Conservation (phyloP, 2,113 vertebrate species). For the Dromaius novaehollandiae region DNA sequence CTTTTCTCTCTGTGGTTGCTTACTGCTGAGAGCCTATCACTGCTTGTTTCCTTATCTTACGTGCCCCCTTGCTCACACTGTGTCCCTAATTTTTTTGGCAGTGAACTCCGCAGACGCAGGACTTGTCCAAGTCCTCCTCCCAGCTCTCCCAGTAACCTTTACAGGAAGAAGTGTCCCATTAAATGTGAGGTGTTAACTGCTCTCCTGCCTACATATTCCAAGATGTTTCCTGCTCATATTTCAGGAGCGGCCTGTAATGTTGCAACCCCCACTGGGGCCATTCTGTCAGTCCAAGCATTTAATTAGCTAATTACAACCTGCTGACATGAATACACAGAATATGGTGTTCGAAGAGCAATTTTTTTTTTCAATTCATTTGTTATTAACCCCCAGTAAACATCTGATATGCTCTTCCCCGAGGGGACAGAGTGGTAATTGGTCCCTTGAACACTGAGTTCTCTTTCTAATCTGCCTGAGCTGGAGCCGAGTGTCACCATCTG, state of each 20-base stretch:
- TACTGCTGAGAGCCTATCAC: neutral
- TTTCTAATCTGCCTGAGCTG: conserved; percentile 72
- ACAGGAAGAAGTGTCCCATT: conserved; percentile 58
- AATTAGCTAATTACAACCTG: conserved; percentile 81
- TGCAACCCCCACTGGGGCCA: conserved; percentile 61
- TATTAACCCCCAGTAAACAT: conserved; percentile 74
- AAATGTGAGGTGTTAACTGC: conserved; percentile 51
- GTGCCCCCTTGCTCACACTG: fast-evolving
- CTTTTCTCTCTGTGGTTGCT: neutral
- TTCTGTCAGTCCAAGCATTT: conserved; percentile 78
- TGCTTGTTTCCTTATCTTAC: neutral
- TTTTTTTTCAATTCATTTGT: conserved; percentile 77
- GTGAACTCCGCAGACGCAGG: neutral
- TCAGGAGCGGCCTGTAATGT: conserved; percentile 51
- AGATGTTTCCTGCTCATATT: conserved; percentile 73
- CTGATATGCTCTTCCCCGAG: conserved; percentile 77
- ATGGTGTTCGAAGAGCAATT: conserved; percentile 60
- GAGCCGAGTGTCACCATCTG: conserved; percentile 79
- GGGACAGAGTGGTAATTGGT: conserved; percentile 78
- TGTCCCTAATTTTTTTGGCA: neutral
- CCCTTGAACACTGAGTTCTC: conserved; percentile 75
- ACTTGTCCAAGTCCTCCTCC: conserved; percentile 28
- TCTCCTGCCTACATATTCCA: conserved; percentile 64
- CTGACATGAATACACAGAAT: conserved; percentile 74
- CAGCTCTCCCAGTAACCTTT: conserved; percentile 50